A percentile compares a stretch with the other conserved stretches of the same genome.
Conservation (phyloP, 2,113 vertebrate genomes). For the Globicephala melas region DNA sequence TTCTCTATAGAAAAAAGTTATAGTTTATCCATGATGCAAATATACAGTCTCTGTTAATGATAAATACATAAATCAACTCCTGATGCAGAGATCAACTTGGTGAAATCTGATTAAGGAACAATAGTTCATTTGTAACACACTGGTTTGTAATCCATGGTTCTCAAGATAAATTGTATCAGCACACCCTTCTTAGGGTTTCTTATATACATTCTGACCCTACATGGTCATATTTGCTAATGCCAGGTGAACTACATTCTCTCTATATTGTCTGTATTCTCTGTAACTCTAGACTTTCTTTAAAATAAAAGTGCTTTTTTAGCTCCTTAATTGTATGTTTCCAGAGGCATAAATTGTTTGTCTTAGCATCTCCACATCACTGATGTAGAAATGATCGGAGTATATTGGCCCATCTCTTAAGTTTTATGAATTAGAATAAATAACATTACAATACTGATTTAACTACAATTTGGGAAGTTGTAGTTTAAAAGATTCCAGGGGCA, state of each 20-base stretch:
- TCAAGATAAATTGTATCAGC: background rate
- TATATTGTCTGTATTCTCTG: background rate
- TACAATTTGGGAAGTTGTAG: background rate
- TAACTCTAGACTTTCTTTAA: background rate
- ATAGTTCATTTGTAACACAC: background rate
- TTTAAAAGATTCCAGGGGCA: background rate
- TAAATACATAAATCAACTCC: background rate
- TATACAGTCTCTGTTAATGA: background rate
- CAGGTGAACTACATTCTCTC: background rate
- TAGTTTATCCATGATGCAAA: background rate
- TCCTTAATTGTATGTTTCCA: background rate
- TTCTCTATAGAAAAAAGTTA: background rate
- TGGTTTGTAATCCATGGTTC: background rate
- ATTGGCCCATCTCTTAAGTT: background rate
- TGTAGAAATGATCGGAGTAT: background rate
- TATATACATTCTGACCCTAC: background rate
- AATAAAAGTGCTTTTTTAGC: background rate
- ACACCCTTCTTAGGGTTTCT: background rate
- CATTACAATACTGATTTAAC: background rate
- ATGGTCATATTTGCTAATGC: background rate
- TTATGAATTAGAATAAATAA: background rate
- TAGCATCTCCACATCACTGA: background rate
- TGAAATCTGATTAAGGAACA: background rate
- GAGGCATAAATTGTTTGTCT: background rate
- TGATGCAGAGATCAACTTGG: background rate